A percentile compares a stretch with the other conserved stretches of the same genome.
These are phyloP conservation scores for Drosophila pegasa DNA, from an alignment of 2,888 invertebrate species.

Conservation along the genomic window DNA sequence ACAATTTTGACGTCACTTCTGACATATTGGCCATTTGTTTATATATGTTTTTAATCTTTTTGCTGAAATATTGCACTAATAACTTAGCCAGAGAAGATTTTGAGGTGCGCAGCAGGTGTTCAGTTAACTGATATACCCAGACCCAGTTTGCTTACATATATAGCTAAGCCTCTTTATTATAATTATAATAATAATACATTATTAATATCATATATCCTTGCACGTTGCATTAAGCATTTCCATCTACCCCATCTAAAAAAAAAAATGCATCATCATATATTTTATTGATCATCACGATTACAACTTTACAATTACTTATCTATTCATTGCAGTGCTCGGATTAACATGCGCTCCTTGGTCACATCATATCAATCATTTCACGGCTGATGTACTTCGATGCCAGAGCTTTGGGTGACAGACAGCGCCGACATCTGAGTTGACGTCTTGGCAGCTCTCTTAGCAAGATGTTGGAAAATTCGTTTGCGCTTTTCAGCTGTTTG, in stretches of 20 bases:
- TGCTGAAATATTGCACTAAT: slow-evolving; percentile 49
- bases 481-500: slow-evolving; percentile 43
- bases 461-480: slow-evolving; percentile 54
- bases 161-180: no score
- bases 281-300: neutral
- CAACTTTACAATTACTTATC: neutral
- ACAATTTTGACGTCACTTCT: slow-evolving; percentile 66
- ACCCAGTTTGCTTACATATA: no score
- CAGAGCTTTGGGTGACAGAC: slow-evolving; percentile 26
- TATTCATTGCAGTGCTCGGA: neutral
- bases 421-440: slow-evolving; percentile 30
- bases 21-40: slow-evolving; percentile 76
- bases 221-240: no score
- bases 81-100: slow-evolving; percentile 29
- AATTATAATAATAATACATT: no score
- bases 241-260: no score
- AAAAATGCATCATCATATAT: no score
- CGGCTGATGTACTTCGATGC: slow-evolving; percentile 11
- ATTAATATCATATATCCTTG: no score
- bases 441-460: slow-evolving; percentile 34
- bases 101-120: slow-evolving; percentile 46
- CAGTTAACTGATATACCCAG: no score
- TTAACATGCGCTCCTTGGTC: neutral
- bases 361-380: slow-evolving; percentile 5
- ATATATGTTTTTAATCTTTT: slow-evolving; percentile 45